These are phyloP conservation scores for Lobophora halterata DNA, from an alignment of 2,888 invertebrate genomes.

Conservation along the genomic window DNA sequence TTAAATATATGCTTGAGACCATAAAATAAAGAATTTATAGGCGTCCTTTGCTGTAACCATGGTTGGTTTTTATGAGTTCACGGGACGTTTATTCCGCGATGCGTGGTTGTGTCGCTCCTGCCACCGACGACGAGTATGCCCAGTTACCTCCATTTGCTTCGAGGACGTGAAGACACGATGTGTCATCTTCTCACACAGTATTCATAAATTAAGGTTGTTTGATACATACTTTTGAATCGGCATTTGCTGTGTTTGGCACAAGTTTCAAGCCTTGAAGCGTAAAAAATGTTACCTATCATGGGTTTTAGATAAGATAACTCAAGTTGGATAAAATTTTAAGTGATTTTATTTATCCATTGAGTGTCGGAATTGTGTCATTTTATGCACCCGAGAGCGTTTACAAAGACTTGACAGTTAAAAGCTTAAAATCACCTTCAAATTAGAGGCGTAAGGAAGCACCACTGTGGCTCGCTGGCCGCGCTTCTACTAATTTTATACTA, in stretches of 20 bases:
- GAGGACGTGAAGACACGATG: slow-evolving; percentile 17
- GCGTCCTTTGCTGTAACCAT: slow-evolving; percentile 76
- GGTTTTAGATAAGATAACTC: slow-evolving; percentile 18
- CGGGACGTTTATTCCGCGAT: slow-evolving; percentile 73
- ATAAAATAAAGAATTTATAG: slow-evolving; percentile 80
- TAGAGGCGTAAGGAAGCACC: too few relatives aligned
- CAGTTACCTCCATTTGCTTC: slow-evolving; percentile 45
- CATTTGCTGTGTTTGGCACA: slow-evolving; percentile 26
- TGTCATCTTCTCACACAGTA: slow-evolving; percentile 22
- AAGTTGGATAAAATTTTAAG: slow-evolving; percentile 27
- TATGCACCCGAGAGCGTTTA: slow-evolving; percentile 16
- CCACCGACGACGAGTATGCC: slow-evolving; percentile 35
- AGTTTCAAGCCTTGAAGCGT: slow-evolving; percentile 19
- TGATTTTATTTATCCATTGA: slow-evolving; percentile 23
- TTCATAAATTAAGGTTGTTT: slow-evolving; percentile 27
- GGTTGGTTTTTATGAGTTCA: slow-evolving; percentile 76
- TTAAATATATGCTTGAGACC: slow-evolving; percentile 75
- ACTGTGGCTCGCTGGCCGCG: too few relatives aligned
- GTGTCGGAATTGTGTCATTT: slow-evolving; percentile 14
- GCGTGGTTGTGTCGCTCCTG: slow-evolving; percentile 65
- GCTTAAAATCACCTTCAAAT: slow-evolving; percentile 19
- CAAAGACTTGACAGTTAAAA: slow-evolving; percentile 8
- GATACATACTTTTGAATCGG: slow-evolving; percentile 27
- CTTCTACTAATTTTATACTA: too few relatives aligned
- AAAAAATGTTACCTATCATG: slow-evolving; percentile 28